Evolutionary conservation across 1,140 invertebrate species (phyloP), one percentile per base, ranked within the genome.

Genomic region (Brachionus angularis): DNA sequence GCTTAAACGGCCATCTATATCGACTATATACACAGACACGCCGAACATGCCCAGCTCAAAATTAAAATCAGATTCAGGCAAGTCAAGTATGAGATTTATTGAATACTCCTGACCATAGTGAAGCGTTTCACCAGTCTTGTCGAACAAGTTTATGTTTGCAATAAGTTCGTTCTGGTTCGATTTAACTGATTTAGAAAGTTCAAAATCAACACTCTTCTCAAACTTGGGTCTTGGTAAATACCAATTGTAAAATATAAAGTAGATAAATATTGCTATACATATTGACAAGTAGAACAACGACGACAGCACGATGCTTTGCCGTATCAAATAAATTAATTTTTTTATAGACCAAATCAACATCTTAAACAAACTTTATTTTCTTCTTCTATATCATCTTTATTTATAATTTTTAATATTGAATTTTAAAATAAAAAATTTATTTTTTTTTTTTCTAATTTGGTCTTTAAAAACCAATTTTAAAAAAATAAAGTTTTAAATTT

Each of bases 1-100:
- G 10, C 16, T 67, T 29, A 21, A 34, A 29, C 62, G 62, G 5
- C 62, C 62, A 42, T 67, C 62, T n/a, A 67, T 47, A 27, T 67
- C 62, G n/a, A 67, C 14, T 2, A 23, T 42, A 36, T 67, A 39
- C 14, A 67, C 14, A 8, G 42, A 34, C 8, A 67, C 62, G 21
- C 42, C 62, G 7, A 67, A 67, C 62, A 67, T 67, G 18, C 62
- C 62, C 42, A 67, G 33, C 16, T 67, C 62, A 67, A 67, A 67
- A n/a, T 67, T 67, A 3, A 67, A 47, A 3, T 67, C 62, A 14
- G 42, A 47, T 25, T 67, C 62, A 21, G 62, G 62, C 23, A 67
- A 67, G 31, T 47, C 62, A 23, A 67, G 21, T 0, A 33, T n/a
- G 16, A 67, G 16, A 5, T 31, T 67, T 12, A 67, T 67, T 34